Percentiles rank a stretch among this genome's conserved stretches.
Conservation (phyloP, 2,113 vertebrate genomes). For the Eudyptes chrysolophus region DNA sequence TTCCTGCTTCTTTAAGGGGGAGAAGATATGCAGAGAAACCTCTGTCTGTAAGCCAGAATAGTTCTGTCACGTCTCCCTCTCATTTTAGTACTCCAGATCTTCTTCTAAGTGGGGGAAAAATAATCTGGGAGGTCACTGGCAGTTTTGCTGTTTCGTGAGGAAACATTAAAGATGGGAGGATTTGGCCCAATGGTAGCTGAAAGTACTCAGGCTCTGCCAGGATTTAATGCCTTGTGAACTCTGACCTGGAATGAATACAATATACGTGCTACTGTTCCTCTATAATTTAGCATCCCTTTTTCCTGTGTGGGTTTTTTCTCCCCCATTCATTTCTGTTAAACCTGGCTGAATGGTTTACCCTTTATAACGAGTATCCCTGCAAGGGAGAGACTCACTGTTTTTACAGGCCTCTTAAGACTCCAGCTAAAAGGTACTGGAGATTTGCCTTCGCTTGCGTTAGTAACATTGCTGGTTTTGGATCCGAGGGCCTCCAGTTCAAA, state of each 20-base stretch:
- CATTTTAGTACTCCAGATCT: neutral
- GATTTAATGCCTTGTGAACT: constrained; percentile 24
- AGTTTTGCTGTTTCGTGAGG: neutral
- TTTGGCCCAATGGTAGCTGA: neutral
- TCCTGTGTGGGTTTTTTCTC: neutral
- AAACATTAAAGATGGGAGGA: neutral
- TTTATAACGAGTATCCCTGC: neutral
- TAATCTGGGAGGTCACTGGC: neutral
- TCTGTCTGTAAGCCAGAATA: neutral
- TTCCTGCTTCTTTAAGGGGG: neutral
- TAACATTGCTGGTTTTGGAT: neutral
- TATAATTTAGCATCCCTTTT: constrained; percentile 39
- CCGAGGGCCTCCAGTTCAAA: neutral
- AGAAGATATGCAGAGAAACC: neutral
- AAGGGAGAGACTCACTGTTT: neutral
- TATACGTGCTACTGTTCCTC: constrained; percentile 27
- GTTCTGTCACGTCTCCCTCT: neutral
- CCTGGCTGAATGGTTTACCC: neutral
- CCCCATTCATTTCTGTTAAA: neutral
- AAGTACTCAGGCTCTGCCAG: neutral
- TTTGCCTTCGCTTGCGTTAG: neutral
- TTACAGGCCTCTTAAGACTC: neutral
- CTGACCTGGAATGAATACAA: constrained; percentile 15
- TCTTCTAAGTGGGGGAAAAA: neutral
- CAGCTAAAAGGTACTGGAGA: neutral